phyloP scores from a whole-genome alignment of 2,888 invertebrate genomes.

The Chloroclystis v-ata region DNA sequence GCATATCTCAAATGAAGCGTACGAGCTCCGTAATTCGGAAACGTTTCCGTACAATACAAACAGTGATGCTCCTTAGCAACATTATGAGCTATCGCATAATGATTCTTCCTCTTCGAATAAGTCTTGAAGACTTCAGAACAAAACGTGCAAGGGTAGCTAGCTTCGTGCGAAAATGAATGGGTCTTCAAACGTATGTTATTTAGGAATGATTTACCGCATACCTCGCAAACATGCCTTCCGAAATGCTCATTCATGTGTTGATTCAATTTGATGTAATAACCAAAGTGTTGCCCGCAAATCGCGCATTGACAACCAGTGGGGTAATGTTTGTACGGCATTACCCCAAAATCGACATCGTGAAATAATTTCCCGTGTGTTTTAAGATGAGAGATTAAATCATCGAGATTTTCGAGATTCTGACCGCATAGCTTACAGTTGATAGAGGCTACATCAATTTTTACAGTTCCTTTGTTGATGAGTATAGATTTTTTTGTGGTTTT shows the following conservation, averaged over 20 bases:
- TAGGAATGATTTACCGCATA: conserved; percentile 63
- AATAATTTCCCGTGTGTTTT: conserved; percentile 46
- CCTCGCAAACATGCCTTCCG: conserved; percentile 59
- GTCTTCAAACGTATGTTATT: conserved; percentile 56
- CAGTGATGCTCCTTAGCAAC: conserved; percentile 51
- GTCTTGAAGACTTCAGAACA: conserved; percentile 56
- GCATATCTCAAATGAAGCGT: conserved; percentile 47
- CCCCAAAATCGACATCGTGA: conserved; percentile 48
- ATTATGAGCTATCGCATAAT: conserved; percentile 50
- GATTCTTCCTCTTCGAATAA: conserved; percentile 45
- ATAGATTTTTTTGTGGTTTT: conserved; percentile 50
- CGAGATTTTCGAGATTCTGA: conserved; percentile 32
- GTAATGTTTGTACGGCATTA: conserved; percentile 56
- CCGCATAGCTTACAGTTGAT: conserved; percentile 48
- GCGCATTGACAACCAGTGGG: conserved; percentile 50
- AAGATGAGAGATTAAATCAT: conserved; percentile 46
- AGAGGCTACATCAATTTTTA: conserved; percentile 59
- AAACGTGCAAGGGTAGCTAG: conserved; percentile 47
- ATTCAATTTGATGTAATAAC: conserved; percentile 63
- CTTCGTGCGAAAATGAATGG: conserved; percentile 52
- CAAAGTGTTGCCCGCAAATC: conserved; percentile 50
- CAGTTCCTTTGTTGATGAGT: conserved; percentile 59
- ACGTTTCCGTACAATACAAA: conserved; percentile 51
- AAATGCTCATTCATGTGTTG: conserved; percentile 69
- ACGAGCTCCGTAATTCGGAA: conserved; percentile 49